These are phyloP conservation scores for Drosophila mercatorum DNA, from an alignment of 2,888 invertebrate genomes.

Conservation along the genomic window DNA sequence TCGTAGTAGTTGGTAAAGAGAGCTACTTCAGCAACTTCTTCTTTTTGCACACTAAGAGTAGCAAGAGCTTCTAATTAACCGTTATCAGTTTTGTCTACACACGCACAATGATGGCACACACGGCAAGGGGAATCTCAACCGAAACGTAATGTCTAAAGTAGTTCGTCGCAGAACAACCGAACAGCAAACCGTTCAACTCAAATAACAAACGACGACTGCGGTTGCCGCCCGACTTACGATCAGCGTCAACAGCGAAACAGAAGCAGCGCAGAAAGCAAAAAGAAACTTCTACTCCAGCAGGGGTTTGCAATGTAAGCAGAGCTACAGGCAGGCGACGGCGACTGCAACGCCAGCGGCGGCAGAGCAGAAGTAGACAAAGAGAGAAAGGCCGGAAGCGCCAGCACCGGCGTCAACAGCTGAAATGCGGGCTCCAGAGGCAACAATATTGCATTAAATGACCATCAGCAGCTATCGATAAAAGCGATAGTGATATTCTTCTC, in stretches of 20 bases:
- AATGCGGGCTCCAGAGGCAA: constrained; percentile 64
- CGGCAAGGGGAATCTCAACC: constrained; percentile 20
- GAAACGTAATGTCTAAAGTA: constrained; percentile 32
- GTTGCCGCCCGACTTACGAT: constrained; percentile 50
- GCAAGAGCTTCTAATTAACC: constrained; percentile 22
- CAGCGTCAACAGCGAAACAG: constrained; percentile 45
- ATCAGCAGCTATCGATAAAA: constrained; percentile 73
- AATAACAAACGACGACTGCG: constrained; percentile 72
- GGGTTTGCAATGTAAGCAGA: constrained; percentile 33
- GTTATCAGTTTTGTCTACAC: constrained; percentile 28
- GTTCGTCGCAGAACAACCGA: constrained; percentile 35
- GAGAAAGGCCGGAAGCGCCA: constrained; percentile 60
- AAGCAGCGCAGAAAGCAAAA: constrained; percentile 41
- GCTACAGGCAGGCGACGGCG: not conserved
- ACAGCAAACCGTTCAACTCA: constrained; percentile 71
- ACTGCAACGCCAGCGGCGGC: not conserved
- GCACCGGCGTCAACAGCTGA: constrained; percentile 61
- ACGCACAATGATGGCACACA: constrained; percentile 23
- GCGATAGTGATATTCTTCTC: constrained; percentile 64
- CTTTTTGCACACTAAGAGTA: constrained; percentile 7
- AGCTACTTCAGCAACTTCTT: not conserved
- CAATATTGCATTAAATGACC: constrained; percentile 62
- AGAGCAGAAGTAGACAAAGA: constrained; percentile 41
- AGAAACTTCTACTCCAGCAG: constrained; percentile 59
- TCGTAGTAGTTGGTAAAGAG: not conserved